Evolutionary conservation across 2,888 invertebrate genomes (phyloP), one percentile per base, ranked within the genome.

Genomic region (Perdita meconis): DNA sequence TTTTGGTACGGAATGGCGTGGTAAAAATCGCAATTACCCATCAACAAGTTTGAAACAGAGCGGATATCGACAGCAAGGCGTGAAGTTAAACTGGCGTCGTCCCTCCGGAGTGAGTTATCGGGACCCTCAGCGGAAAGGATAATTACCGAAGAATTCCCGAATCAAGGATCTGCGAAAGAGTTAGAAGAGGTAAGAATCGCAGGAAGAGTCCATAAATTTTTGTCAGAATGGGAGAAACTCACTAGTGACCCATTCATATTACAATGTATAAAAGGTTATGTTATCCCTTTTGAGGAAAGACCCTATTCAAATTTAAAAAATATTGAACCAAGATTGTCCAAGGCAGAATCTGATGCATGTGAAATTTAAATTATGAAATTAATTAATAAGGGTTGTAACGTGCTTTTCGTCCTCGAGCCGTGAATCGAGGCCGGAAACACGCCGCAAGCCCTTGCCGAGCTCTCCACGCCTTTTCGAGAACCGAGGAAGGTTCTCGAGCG

Each of bases 21-120:
- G n/a, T n/a, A n/a, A n/a, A n/a, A n/a, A 30, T 30, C 30, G 30
- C 30, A 30, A 30, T 30, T 30, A 30, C 6, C 30, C 30, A 30
- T 6, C 30, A 30, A 30, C 30, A 30, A 30, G 30, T 30, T 30
- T 6, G 30, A 30, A 30, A 30, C 30, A 30, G 30, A 30, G 30
- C 30, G 6, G 30, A 30, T 30, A 30, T 30, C 6, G 30, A 30
- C 30, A 30, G 30, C 30, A 3, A 24, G 50, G 50, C 12, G 50
- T 24, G 26, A 51, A 51, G 24, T 51, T 50, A 51, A 51, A 51
- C 50, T 51, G 50, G 50, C 50, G 26, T 13, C 50, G 26, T 51
- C 4, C 50, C 50, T 24, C 13, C 50, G 24, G 24, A 24, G 24
- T 24, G 50, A 51, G 26, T 26, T 24, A 12, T 24, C 24, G 50